These are phyloP conservation scores for Stegostoma tigrinum DNA, from an alignment of 2,113 vertebrate species.

Conservation along the genomic window DNA sequence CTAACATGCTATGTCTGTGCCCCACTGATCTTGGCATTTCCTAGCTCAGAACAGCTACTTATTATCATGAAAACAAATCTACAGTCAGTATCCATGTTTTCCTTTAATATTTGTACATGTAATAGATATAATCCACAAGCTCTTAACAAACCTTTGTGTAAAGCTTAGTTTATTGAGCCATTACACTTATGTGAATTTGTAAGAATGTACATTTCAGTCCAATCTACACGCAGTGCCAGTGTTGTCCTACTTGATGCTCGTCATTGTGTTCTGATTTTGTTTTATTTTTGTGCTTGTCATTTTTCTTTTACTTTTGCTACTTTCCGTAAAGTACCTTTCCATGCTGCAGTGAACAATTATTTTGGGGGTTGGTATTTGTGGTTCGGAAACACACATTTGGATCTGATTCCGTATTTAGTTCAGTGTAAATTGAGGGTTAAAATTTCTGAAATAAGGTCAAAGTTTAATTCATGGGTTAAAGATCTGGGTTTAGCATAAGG, in stretches of 20 bases:
- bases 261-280: not conserved
- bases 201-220: not conserved
- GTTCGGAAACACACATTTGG: not conserved
- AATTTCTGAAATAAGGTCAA: conserved; percentile 23
- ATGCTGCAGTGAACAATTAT: not conserved
- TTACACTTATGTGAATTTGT: not conserved
- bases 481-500: conserved; percentile 21
- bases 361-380: no score
- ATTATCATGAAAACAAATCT: not conserved
- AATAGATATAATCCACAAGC: not conserved
- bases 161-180: not conserved
- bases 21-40: not conserved
- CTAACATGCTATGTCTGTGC: not conserved
- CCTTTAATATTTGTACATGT: not conserved
- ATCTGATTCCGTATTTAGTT: conserved; percentile 8
- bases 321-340: not conserved
- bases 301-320: not conserved
- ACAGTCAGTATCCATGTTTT: not conserved
- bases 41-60: not conserved
- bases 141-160: not conserved
- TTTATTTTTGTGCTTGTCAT: not conserved
- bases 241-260: not conserved
- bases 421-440: conserved; percentile 31
- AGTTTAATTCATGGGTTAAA: conserved; percentile 28
- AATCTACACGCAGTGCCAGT: not conserved